Base-by-base conservation (phyloP, 2,888 invertebrate species). In the Beris morrisii region DNA sequence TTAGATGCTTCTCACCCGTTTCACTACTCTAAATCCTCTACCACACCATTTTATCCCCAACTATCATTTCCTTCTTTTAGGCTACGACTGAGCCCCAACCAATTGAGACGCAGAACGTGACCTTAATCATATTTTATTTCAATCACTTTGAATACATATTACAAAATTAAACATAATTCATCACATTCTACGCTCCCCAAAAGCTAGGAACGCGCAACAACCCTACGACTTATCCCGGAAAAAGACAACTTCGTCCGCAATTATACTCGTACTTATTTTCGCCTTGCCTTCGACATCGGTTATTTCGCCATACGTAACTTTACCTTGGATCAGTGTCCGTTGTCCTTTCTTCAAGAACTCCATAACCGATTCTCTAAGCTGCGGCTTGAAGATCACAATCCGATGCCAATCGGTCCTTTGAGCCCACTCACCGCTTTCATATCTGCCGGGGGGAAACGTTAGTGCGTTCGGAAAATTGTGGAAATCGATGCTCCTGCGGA, bases 361-460 rank as follows among this genome's bases (percentile, higher is more conserved):
- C 75, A 89, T 87, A 0, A 93, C 89, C 1, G 86, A 85, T 32
- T 95, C 93, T 46, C 95, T 83, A 2, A 97, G 84, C 64, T 86
- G 85, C 4, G 93, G 94, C 75, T 89, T 92, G 77, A 96, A 96
- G 6, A 95, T 89, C 73, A 91, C 89, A 57, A 96, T 81, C 73
- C 92, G 84, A 79, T 96, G 96, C 96, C 96, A 96, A 72, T 95
- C 95, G 7, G 95, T 94, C 73, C 91, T 88, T 76, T 95, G 93
- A 61, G 90, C 81, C 75, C 89, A 84, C 72, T 93, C 92, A 5
- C 93, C 94, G 76, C 85, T 82, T 74, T 89, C 89, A 80, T 89
- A 88, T 75, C 78, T 77, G 70, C 55, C 63, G 66, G n/a, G 45
- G 30, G n/a, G 30, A 28, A 45, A 54, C 4, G 54, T 53, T 22